Conservation (phyloP, 2,888 invertebrate species). For the Luffia ferchaultella region DNA sequence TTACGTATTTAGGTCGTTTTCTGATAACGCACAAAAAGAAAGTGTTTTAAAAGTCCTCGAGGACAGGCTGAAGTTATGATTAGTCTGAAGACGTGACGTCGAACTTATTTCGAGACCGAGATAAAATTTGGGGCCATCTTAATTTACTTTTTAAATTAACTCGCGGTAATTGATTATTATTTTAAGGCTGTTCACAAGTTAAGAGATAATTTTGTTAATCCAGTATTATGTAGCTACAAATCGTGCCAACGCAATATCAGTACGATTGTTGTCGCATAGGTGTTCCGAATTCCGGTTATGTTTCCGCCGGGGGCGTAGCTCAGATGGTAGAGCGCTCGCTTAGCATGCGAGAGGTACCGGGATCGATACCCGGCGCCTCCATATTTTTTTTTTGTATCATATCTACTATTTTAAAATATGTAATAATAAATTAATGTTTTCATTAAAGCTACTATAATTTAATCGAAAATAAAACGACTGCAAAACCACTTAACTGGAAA, state of each 20-base stretch:
- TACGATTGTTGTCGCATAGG: neutral
- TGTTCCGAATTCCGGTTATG: neutral
- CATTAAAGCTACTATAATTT: too few relatives aligned
- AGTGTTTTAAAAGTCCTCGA: neutral
- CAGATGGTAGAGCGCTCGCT: constrained; percentile 18
- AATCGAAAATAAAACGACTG: too few relatives aligned
- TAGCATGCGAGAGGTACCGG: constrained; percentile 25
- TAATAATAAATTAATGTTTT: neutral
- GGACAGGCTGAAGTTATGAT: neutral
- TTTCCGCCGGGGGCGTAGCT: constrained; percentile 16
- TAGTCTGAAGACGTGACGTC: neutral
- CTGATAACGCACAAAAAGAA: neutral
- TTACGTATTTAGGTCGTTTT: neutral
- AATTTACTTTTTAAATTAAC: neutral
- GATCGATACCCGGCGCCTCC: constrained; percentile 27
- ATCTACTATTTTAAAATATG: neutral
- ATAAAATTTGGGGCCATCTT: neutral
- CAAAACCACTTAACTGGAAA: too few relatives aligned
- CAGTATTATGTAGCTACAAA: too few relatives aligned
- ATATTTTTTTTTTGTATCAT: constrained; percentile 8
- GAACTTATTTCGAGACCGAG: neutral
- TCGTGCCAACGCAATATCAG: too few relatives aligned
- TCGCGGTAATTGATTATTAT: neutral
- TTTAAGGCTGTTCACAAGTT: too few relatives aligned
- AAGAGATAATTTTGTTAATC: too few relatives aligned